Conservation (phyloP, 2,888 invertebrate genomes). For the Heteromyza rotundicornis region DNA sequence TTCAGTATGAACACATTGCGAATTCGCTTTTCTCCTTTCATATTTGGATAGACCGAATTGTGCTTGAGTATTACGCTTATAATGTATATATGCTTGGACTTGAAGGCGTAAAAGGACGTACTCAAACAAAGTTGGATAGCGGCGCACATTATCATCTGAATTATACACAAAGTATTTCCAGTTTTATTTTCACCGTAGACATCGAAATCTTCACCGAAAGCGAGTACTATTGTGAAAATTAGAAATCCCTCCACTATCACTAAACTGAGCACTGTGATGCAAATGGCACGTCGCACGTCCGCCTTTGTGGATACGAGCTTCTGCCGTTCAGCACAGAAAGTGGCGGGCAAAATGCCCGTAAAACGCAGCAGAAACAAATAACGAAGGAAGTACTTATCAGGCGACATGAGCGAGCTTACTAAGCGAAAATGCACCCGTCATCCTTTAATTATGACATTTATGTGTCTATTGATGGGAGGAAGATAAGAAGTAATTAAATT, state of each 20-base stretch:
- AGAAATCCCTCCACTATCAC: not conserved
- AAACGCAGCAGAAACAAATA: conserved; percentile 13
- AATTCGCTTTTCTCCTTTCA: too few relatives aligned
- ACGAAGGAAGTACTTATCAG: conserved; percentile 2
- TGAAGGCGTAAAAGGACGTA: not conserved
- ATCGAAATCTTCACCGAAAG: not conserved
- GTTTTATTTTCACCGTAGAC: conserved; percentile 13
- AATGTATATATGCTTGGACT: not conserved
- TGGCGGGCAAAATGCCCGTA: conserved; percentile 21
- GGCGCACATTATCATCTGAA: conserved; percentile 9
- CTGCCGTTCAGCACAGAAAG: conserved; percentile 8
- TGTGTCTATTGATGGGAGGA: too few relatives aligned
- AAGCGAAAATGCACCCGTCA: too few relatives aligned
- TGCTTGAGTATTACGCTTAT: too few relatives aligned
- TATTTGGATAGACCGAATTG: too few relatives aligned
- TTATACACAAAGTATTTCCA: conserved; percentile 7
- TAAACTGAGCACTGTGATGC: conserved; percentile 5
- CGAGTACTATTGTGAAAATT: conserved; percentile 6
- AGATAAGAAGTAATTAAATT: too few relatives aligned
- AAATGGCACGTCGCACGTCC: conserved; percentile 11
- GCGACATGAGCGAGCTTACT: conserved; percentile 5
- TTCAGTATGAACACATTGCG: not conserved
- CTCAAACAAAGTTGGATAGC: conserved; percentile 8
- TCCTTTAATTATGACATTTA: not conserved
- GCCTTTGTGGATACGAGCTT: conserved; percentile 11